These are phyloP conservation scores for Sciurus carolinensis DNA, from an alignment of 2,797 vertebrate genomes.

Conservation along the genomic window DNA sequence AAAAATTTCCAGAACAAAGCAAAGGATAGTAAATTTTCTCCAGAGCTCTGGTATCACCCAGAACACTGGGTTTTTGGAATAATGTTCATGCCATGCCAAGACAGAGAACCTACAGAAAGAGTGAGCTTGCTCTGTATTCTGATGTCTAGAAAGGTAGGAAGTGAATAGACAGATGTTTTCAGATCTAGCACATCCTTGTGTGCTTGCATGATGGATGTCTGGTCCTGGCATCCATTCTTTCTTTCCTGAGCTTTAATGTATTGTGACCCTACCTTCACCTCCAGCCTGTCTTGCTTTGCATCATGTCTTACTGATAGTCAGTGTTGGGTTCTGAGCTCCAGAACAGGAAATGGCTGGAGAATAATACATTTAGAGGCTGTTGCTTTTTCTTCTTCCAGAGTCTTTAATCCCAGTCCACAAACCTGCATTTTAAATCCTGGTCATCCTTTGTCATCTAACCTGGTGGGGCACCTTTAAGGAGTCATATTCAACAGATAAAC, in stretches of 20 bases:
- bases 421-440: not conserved
- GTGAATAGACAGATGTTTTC: not conserved
- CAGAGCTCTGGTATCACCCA: not conserved
- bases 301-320: not conserved
- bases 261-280: not conserved
- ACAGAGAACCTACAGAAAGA: not conserved
- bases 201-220: not conserved
- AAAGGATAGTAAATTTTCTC: not conserved
- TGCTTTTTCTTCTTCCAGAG: not conserved
- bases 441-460: not conserved
- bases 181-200: not conserved
- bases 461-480: not conserved
- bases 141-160: not conserved
- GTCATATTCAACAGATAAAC: not conserved
- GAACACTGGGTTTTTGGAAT: not conserved
- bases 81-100: not conserved
- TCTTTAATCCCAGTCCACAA: not conserved
- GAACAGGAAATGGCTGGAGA: not conserved
- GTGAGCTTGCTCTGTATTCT: not conserved
- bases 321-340: not conserved
- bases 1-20: constrained; percentile 1
- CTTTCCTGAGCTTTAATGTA: not conserved
- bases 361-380: not conserved
- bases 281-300: not conserved
- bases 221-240: not conserved